Evolutionary conservation across 1,140 invertebrate genomes (phyloP), one percentile per base, ranked within the genome.

Genomic region (Drosophila tani): DNA sequence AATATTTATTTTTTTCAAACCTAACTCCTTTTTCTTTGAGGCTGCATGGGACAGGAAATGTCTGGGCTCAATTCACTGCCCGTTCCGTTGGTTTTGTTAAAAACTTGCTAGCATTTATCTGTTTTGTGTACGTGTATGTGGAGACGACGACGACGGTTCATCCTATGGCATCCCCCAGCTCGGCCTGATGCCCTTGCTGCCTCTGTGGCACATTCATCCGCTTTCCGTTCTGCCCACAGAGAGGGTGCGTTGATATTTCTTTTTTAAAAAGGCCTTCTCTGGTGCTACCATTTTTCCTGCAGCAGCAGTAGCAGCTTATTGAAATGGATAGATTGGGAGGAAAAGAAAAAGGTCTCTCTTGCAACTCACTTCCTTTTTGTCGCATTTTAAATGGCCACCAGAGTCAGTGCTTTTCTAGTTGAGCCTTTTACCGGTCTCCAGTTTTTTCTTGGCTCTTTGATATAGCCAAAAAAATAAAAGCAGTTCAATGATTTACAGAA

Each of bases 71-170:
- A 77, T 86, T 79, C 69, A 68, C 69, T 81, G 75, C 69, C 59
- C 47, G 63, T 73, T 76, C 67, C 71, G 57, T 68, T 71, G 62
- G 62, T 86, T 87, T 86, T 88, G 84, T 83, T 78, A 78, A 88
- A 85, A 88, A 78, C 68, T 88, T 88, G 76, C 84, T 63, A 88
- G 62, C 81, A 88, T 87, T 87, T 87, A 87, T 88, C 84, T 84
- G 81, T 75, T 88, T 87, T 87, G 81, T 88, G 79, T 70, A 64
- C 55, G 60, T 81, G 64, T 62, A 35, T 75, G 51, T 56, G 73
- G 55, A 24, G 59, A 46, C 32, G 32, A 40, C 35, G 35, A 35
- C 32, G 32, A 35, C 32, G 32, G 29, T 47, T 38, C 41, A 55
- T 67, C 50, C 58, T 59, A 38, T 49, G 51, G 49, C 58, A 51